A percentile compares a stretch with the other conserved stretches of the same genome.
Evolutionary conservation across 2,797 vertebrate genomes (phyloP).

Genomic region (Myotis vivesi): DNA sequence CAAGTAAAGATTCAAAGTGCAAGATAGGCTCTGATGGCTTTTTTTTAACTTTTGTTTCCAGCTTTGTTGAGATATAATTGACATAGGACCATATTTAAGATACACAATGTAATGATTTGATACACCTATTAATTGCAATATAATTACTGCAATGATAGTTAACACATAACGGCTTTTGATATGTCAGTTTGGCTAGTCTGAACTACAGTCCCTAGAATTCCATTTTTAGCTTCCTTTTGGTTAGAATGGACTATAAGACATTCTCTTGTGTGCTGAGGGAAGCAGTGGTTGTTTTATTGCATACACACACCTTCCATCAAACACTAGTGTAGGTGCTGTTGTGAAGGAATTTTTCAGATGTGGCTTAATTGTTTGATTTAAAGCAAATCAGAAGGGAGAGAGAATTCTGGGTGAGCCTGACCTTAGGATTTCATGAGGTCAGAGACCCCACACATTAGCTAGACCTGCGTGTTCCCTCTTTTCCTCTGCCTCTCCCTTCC

Average conservation of each 20-base stretch:
- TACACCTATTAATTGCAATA: no score
- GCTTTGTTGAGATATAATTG: no score
- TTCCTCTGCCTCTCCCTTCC: not conserved
- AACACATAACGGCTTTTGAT: no score
- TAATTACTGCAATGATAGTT: no score
- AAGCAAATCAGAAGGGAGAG: not conserved
- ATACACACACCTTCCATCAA: not conserved
- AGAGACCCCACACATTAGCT: not conserved
- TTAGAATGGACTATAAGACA: not conserved
- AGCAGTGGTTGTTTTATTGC: not conserved
- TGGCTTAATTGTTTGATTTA: not conserved
- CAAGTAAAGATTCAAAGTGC: no score
- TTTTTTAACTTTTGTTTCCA: no score
- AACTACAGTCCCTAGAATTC: no score
- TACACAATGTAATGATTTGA: no score
- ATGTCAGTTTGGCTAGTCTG: no score
- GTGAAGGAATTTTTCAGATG: not conserved
- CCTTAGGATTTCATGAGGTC: not conserved
- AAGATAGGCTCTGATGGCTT: no score
- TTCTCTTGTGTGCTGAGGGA: not conserved
- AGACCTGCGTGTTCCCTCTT: not conserved
- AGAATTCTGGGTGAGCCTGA: not conserved
- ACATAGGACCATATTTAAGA: no score
- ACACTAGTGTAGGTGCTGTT: not conserved
- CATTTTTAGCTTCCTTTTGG: no score